Conservation (phyloP, 2,113 vertebrate species). For the Amazona guildingii region DNA sequence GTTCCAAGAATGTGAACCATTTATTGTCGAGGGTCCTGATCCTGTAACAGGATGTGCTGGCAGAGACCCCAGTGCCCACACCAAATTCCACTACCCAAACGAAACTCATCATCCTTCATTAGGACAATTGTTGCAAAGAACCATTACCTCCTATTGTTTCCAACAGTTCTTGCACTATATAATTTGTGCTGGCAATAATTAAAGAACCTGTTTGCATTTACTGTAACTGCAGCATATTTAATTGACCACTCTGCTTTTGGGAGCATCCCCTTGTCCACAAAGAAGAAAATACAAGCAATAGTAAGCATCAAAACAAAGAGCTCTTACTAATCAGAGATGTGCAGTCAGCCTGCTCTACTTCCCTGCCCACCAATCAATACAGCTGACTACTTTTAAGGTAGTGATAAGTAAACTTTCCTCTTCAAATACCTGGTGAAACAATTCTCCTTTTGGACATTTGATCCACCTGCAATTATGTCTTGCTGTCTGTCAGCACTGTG, state of each 20-base stretch:
- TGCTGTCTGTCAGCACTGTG: background rate
- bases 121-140: background rate
- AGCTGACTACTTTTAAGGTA: background rate
- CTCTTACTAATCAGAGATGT: background rate
- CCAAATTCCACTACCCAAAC: background rate
- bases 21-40: conserved; percentile 40
- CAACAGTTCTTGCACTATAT: background rate
- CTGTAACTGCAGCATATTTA: background rate
- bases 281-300: background rate
- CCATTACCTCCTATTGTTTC: background rate
- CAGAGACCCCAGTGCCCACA: background rate
- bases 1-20: conserved; percentile 54
- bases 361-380: background rate
- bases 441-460: background rate
- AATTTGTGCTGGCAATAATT: conserved; percentile 3
- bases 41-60: conserved; percentile 31
- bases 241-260: background rate
- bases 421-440: background rate
- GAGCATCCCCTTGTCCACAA: background rate
- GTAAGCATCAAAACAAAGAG: background rate
- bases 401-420: background rate
- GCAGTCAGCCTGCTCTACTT: background rate
- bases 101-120: conserved; percentile 8
- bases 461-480: background rate
- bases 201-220: conserved; percentile 19